These are phyloP conservation scores for Tyto alba DNA, from an alignment of 2,113 vertebrate genomes.

Conservation along the genomic window DNA sequence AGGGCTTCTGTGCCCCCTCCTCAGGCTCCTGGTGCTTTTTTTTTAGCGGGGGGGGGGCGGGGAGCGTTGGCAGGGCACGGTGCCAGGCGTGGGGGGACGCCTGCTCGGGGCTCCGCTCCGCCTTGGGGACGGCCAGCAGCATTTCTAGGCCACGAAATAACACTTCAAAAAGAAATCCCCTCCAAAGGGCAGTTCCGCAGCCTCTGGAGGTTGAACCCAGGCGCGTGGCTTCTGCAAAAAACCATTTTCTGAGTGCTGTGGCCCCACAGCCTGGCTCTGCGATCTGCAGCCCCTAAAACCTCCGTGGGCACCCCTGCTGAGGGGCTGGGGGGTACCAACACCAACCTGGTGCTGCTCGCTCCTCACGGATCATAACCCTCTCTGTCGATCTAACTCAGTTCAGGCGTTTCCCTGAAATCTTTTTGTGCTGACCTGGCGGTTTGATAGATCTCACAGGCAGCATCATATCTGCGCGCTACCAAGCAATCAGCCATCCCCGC, in stretches of 20 bases:
- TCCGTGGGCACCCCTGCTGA: not conserved
- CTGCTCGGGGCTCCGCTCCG: accelerated
- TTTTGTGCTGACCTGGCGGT: not conserved
- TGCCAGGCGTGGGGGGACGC: not conserved
- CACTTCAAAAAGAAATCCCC: not conserved
- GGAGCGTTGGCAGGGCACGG: not conserved
- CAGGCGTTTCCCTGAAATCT: not conserved
- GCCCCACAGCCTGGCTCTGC: not conserved
- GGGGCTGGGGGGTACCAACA: no score
- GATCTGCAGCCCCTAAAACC: not conserved
- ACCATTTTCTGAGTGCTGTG: no score
- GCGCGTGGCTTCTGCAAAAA: not conserved
- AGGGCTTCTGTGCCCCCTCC: not conserved
- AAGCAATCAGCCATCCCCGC: accelerated
- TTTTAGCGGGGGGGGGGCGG: no score
- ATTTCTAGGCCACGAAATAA: not conserved
- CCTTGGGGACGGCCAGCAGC: not conserved
- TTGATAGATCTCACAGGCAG: not conserved
- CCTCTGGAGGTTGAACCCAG: accelerated
- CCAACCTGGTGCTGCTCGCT: not conserved
- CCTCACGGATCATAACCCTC: no score
- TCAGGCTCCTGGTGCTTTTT: not conserved
- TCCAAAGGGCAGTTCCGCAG: not conserved
- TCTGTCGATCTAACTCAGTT: not conserved
- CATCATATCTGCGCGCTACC: accelerated